Base-by-base conservation (phyloP, 2,113 vertebrate genomes). In the Dasyprocta punctata region DNA sequence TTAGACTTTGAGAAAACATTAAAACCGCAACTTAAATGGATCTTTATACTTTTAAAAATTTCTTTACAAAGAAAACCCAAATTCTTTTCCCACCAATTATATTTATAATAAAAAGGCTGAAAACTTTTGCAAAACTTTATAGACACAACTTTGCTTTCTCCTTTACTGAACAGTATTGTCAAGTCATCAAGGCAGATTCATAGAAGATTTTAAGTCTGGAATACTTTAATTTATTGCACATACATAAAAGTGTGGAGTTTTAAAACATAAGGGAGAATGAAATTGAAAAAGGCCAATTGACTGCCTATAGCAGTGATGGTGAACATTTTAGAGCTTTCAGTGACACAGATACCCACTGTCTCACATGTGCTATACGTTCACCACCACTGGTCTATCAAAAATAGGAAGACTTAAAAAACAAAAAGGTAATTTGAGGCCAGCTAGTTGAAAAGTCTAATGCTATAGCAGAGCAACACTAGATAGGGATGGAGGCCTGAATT, bases 1-100 rank as follows among this genome's bases (percentile, higher is more conserved):
- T 92, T 95, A 95, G 92, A 96, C 86, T 78, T 81, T 61, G 33
- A 93, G 47, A 0, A 19, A 86, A 89, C 14, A 88, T 90, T 4
- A 22, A 78, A 97, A 83, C 10, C 38, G 52, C 54, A 14, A 75
- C 11, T 85, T 97, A 86, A 78, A 73, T 78, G 22, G 16, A 20
- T n/a, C 47, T 94, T 85, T 14, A 52, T 41, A 77, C 36, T 77
- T 89, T 88, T 71, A 94, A 30, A 52, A 61, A 41, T 69, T 86
- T 92, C n/a, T 97, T 96, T 12, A 63, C 36, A 71, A 49, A 71
- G n/a, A 56, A 89, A 78, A 77, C 7, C 67, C 65, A 63, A 28
- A 65, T 87, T 88, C 2, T 86, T 69, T 94, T 89, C 14, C 44
- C 1, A 80, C 36, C 38, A 86, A 75, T 85, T 86, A 77, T 58